Conservation (phyloP, 1,140 invertebrate species). For the Proales similis region DNA sequence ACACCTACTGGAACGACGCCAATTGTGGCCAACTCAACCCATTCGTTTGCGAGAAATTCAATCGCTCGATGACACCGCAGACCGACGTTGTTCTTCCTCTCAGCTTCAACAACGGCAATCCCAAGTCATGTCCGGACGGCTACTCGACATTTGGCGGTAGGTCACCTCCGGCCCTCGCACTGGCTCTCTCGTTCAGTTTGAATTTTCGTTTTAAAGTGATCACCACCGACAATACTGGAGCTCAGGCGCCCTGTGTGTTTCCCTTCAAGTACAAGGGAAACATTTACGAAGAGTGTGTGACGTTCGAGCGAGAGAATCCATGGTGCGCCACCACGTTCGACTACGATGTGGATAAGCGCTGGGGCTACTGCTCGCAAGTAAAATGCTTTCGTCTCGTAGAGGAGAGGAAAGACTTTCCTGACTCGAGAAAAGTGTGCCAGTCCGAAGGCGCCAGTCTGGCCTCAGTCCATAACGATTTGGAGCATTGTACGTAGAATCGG, state of each 20-base stretch:
- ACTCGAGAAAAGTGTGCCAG: slow-evolving; percentile 30
- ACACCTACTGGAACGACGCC: slow-evolving; percentile 1
- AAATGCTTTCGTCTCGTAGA: slow-evolving; percentile 22
- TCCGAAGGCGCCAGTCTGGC: slow-evolving; percentile 15
- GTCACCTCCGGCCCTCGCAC: too few relatives aligned
- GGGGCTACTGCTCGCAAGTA: slow-evolving; percentile 39
- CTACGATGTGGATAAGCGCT: slow-evolving; percentile 39
- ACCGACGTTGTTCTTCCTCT: slow-evolving; percentile 21
- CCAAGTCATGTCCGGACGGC: slow-evolving; percentile 8
- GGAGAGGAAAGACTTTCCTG: slow-evolving; percentile 12
- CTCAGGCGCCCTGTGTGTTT: slow-evolving; percentile 37
- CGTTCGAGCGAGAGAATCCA: slow-evolving; percentile 3
- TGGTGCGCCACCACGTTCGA: slow-evolving; percentile 39
- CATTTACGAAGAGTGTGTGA: slow-evolving; percentile 38
- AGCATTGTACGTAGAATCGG: slow-evolving; percentile 33
- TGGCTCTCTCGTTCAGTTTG: too few relatives aligned
- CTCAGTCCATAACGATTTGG: slow-evolving; percentile 10
- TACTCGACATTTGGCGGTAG: slow-evolving; percentile 33
- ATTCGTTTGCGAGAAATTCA: slow-evolving; percentile 29
- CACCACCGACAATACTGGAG: slow-evolving; percentile 21
- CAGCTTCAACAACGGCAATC: slow-evolving; percentile 35
- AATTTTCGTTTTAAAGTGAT: too few relatives aligned
- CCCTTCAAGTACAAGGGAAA: slow-evolving; percentile 39
- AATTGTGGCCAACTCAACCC: slow-evolving; percentile 13
- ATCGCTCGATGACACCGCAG: neutral